Evolutionary conservation across 1,140 invertebrate species (phyloP), one percentile per base, ranked within the genome.

Genomic region (Macrobrachium nipponense): DNA sequence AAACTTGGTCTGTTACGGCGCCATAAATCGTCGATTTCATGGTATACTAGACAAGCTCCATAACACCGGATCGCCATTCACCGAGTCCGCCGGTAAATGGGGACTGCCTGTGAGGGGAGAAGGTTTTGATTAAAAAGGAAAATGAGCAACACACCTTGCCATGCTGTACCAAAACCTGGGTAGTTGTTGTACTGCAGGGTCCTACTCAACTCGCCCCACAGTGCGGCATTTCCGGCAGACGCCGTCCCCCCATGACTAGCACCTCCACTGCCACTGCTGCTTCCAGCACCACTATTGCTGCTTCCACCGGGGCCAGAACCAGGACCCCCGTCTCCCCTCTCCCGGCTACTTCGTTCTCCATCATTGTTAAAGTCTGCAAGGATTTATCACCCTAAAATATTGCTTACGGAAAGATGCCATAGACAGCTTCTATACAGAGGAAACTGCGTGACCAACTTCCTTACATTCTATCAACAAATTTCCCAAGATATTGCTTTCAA

Each of bases 161-260:
- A 86, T 12, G 83, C 82, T 43, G 80, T 61, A 17, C 76, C 36
- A 43, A 86, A 86, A n/a, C 76, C 76, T 14, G 84, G 87, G 64
- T 88, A 88, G 64, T 88, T 88, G 79, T 88, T 88, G 87, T 88
- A 88, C 73, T 88, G 87, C 10, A 88, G 83, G 43, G 87, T 76
- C 20, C 87, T 66, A 72, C 84, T 88, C 79, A 88, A 79, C 60
- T 88, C 87, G 6, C 87, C 87, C 87, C 87, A 88, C 18, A 88
- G 73, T 12, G 87, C 78, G 18, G 87, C 79, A 58, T 81, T 81
- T 14, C 79, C 83, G 0, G 82, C 87, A 3, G 82, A 82, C 23
- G 75, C 51, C n/a, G 79, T 76, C 20, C 73, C 82, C 51, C 66
- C 80, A 62, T 70, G 70, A 77, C 79, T 64, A 72, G 78, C 68